A percentile compares a stretch with the other conserved stretches of the same genome.
Conservation (phyloP, 2,797 vertebrate species). For the Falco cherrug region DNA sequence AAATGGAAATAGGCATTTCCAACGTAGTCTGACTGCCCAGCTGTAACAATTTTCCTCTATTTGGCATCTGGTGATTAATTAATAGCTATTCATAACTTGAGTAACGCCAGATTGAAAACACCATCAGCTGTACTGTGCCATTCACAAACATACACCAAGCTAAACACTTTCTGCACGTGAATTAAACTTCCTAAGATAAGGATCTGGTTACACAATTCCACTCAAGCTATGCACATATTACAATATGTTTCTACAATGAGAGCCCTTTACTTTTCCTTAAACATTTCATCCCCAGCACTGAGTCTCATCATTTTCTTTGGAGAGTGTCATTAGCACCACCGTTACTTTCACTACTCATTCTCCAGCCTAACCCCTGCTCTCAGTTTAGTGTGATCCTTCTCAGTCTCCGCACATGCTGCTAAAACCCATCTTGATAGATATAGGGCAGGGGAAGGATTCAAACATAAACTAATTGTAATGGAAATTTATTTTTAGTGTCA, state of each 20-base stretch:
- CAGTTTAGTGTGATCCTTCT: not conserved
- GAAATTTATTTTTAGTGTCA: slow-evolving; percentile 22
- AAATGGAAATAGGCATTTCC: not conserved
- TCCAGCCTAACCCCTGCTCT: not conserved
- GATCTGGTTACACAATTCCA: not conserved
- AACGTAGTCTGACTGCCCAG: not conserved
- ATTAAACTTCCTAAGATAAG: not conserved
- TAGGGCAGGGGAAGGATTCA: not conserved
- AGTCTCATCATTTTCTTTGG: not conserved
- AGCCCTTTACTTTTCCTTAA: not conserved
- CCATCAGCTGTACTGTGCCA: not conserved
- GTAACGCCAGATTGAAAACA: not conserved
- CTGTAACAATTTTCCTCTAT: not conserved
- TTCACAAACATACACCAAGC: not conserved
- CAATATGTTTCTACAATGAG: not conserved
- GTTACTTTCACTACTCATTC: not conserved
- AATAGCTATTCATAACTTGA: not conserved
- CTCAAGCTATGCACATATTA: not conserved
- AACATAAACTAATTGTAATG: not conserved
- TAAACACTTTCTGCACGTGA: not conserved
- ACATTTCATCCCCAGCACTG: not conserved
- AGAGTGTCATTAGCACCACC: not conserved
- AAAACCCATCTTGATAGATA: not conserved
- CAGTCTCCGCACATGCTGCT: not conserved
- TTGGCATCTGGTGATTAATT: slow-evolving; percentile 9